Percentiles rank a stretch among this genome's conserved stretches.
phyloP scores from a whole-genome alignment of 2,888 invertebrate genomes.

The Erpobdella octoculata region DNA sequence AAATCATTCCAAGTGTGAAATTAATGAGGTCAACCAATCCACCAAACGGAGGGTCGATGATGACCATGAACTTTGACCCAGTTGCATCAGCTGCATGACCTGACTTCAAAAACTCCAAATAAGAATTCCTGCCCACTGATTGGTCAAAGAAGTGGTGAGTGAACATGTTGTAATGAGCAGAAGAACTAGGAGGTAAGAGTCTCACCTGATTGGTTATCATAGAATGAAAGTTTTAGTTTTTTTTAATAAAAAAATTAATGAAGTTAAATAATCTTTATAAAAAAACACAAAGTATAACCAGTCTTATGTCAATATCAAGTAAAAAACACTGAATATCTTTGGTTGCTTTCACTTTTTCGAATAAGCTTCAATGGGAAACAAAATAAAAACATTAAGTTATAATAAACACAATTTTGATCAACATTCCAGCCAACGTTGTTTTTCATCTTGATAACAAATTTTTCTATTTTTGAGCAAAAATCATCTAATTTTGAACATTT shows the following conservation, averaged over 20 bases:
- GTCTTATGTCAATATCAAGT: conserved; percentile 72
- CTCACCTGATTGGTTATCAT: background rate
- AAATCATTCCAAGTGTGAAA: conserved; percentile 58
- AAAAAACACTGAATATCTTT: conserved; percentile 59
- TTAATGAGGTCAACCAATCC: conserved; percentile 75
- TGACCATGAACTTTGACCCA: conserved; percentile 45
- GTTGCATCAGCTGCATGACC: background rate
- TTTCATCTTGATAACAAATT: no score
- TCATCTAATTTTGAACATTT: background rate
- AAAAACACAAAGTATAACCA: conserved; percentile 47
- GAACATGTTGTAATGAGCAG: conserved; percentile 74
- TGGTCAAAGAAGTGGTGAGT: conserved; percentile 73
- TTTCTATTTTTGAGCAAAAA: background rate
- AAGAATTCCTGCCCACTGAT: conserved; percentile 40
- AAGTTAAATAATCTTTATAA: background rate
- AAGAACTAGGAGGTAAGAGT: background rate
- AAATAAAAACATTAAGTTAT: no score
- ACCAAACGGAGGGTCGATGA: conserved; percentile 79
- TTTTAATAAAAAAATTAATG: background rate
- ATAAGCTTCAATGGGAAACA: no score
- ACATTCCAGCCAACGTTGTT: no score
- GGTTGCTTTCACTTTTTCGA: background rate
- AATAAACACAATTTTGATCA: no score
- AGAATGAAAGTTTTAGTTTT: background rate
- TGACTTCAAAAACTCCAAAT: conserved; percentile 40